phyloP scores from a whole-genome alignment of 1,140 invertebrate species.

The Habropoda laboriosa region DNA sequence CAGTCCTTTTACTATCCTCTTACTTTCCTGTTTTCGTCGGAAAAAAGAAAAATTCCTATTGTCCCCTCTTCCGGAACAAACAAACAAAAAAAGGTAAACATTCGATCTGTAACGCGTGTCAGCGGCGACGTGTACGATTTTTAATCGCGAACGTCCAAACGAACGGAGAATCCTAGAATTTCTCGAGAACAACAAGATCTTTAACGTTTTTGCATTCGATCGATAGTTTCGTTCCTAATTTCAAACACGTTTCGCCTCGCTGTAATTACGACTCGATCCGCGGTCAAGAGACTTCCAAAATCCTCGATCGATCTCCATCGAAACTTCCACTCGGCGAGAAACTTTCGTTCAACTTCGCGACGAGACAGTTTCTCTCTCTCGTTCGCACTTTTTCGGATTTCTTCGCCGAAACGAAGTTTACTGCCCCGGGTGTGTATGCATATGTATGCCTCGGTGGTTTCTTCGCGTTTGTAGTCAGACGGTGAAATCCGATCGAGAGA shows the following conservation, averaged over 20 bases:
- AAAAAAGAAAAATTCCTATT: background rate
- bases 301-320: background rate
- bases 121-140: background rate
- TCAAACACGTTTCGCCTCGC: slow-evolving; percentile 11
- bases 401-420: background rate
- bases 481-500: background rate
- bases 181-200: too few species aligned
- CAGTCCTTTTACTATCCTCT: background rate
- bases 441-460: background rate
- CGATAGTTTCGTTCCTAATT: background rate
- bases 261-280: slow-evolving; percentile 2
- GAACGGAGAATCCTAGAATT: slow-evolving; percentile 39
- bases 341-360: background rate
- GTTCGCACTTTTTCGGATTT: too few species aligned
- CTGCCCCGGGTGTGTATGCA: too few species aligned
- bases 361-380: background rate
- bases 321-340: background rate
- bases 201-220: background rate
- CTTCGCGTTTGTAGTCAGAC: background rate
- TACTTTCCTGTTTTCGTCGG: too few species aligned
- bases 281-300: slow-evolving; percentile 16
- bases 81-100: too few species aligned
- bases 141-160: slow-evolving; percentile 50
- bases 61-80: too few species aligned
- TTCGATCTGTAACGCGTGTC: slow-evolving; percentile 49